Evolutionary conservation across 2,113 vertebrate genomes (phyloP), one percentile per base, ranked within the genome.

Genomic region (Colossoma macropomum): DNA sequence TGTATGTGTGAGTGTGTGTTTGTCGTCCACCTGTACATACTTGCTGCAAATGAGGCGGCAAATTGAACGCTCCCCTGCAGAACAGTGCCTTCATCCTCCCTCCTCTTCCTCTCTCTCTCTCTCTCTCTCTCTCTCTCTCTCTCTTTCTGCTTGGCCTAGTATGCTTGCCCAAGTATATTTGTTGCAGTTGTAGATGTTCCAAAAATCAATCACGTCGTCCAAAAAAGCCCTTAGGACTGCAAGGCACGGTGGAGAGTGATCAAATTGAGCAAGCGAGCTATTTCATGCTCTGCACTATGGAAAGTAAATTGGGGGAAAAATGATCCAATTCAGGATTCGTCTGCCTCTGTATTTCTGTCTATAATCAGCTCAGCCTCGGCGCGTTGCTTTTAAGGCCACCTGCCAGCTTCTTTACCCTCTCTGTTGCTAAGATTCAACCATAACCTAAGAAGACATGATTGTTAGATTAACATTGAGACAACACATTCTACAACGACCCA

Each of bases 21-120:
- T 69, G 80, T 66, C 15, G 38, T 75, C 70, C 81, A 88, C 77
- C 85, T 87, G 81, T 75, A 80, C 77, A 48, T 66, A 81, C 77
- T 76, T 75, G 63, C 75, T 23, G 74, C 76, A 86, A 87, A 88
- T 88, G 87, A 87, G 77, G 73, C 87, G 60, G 77, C 77, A 88
- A 88, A 88, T 88, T 45, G 77, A 87, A 85, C 27, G 66, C 83
- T 82, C 72, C 80, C 72, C 82, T 54, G 69, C 69, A 77, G 78
- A 81, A 77, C 50, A 60, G 60, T 17, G 3, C 30, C 54, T 25
- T 82, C 68, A 32, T 74, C 70, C 32, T 71, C 63, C 45, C 68
- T 41, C 65, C 48, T 69, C 10, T 73, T 27, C 48, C 63, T 56
- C 48, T 69, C 10, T 73, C 21, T 32, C 63, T 56, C 59, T 41